Percentiles rank a stretch among this genome's conserved stretches.
These are phyloP conservation scores for Oreochromis aureus DNA, from an alignment of 2,113 vertebrate species.

Conservation along the genomic window DNA sequence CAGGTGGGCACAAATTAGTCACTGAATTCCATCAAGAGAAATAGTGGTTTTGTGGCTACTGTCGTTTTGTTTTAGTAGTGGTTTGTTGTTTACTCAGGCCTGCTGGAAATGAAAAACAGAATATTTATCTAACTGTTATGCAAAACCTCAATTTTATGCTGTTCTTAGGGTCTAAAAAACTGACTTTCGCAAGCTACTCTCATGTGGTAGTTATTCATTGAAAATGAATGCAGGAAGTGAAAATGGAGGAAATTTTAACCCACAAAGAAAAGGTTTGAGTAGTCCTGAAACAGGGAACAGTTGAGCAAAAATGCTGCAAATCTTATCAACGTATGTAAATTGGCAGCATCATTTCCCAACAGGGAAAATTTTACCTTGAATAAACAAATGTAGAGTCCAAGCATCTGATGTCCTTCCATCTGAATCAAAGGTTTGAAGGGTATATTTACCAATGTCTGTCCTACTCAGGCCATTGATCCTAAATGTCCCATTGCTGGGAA, in stretches of 20 bases:
- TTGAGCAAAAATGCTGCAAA: neutral
- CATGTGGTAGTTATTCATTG: neutral
- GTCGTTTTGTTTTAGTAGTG: neutral
- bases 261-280: neutral
- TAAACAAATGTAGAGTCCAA: neutral
- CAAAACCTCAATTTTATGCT: neutral
- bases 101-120: neutral
- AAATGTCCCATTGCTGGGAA: slow-evolving; percentile 8
- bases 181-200: rapidly evolving
- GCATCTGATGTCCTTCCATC: neutral
- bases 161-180: neutral
- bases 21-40: neutral
- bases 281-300: neutral
- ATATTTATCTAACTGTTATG: neutral
- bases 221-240: neutral
- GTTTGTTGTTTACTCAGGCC: neutral
- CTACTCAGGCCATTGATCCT: slow-evolving; percentile 1
- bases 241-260: neutral
- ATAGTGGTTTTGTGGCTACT: neutral
- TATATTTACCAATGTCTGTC: slow-evolving; percentile 17
- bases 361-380: neutral
- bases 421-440: rapidly evolving
- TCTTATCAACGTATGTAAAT: neutral
- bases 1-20: neutral
- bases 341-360: neutral